These are phyloP conservation scores for Nomada hirtipes DNA, from an alignment of 2,888 invertebrate genomes.

Conservation along the genomic window DNA sequence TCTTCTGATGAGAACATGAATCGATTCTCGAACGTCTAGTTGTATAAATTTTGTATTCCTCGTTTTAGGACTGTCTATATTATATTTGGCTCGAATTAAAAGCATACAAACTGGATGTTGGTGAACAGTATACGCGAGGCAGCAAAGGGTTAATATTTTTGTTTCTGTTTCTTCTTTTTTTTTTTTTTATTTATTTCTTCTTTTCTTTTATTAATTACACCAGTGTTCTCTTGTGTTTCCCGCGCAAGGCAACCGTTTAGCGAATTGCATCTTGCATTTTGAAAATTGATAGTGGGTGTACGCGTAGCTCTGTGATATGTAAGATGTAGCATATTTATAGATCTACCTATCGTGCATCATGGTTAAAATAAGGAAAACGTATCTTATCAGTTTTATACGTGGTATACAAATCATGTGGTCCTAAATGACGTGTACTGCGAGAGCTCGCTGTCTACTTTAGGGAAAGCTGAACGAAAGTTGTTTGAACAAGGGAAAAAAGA, in stretches of 20 bases:
- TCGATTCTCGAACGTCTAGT: constrained; percentile 6
- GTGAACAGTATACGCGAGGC: not conserved
- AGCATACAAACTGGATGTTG: not conserved
- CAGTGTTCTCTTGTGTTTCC: constrained; percentile 30
- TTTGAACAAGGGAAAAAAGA: not conserved
- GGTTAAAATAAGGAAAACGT: constrained; percentile 77
- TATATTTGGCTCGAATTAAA: not conserved
- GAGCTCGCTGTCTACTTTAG: constrained; percentile 59
- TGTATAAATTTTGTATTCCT: constrained; percentile 8
- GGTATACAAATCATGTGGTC: constrained; percentile 79
- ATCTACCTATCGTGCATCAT: constrained; percentile 80
- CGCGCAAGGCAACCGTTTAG: constrained; percentile 15
- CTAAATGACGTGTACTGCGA: constrained; percentile 71
- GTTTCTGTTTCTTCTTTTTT: not conserved
- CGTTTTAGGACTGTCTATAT: constrained; percentile 3
- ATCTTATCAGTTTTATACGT: constrained; percentile 78
- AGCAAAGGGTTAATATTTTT: constrained; percentile 41
- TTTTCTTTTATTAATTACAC: not conserved
- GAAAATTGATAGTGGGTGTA: constrained; percentile 80
- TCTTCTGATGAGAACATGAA: not conserved
- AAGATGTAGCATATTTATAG: constrained; percentile 83
- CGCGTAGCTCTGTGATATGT: constrained; percentile 85
- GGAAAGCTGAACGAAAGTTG: constrained; percentile 34
- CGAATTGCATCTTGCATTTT: constrained; percentile 46
- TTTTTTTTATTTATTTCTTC: not conserved